Evolutionary conservation across 2,113 vertebrate genomes (phyloP), one percentile per base, ranked within the genome.

Genomic region (Bostrychus sinensis): DNA sequence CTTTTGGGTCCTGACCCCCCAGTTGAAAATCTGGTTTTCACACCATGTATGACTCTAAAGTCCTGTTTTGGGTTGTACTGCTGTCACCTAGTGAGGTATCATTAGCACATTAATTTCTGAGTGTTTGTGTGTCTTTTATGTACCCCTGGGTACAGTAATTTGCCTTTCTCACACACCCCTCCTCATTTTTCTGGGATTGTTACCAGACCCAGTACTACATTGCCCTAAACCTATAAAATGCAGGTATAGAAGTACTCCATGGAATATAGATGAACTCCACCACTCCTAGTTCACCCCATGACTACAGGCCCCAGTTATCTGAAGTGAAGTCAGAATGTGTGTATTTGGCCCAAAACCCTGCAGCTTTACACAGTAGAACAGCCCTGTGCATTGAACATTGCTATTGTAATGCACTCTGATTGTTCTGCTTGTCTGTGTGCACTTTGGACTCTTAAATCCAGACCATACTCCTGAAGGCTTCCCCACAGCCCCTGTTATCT

Each of bases 381-480:
- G 51, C 23, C 37, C 37, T 75, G 57, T 72, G 71, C 23, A 69
- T 51, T 66, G 41, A 46, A 63, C 34, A 66, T 54, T 56, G 60
- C 59, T 74, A 72, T 60, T 63, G 65, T 74, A 78, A 72, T 77
- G 76, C 60, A 74, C 62, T 46, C 37, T 58, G 30, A 75, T 73
- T 48, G 41, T 80, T 73, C 46, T 45, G 19, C 60, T 41, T 11
- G 20, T 73, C 65, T 45, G 12, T 50, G 67, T 43, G 56, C 9
- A 12, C 70, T 77, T 74, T 56, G 38, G 55, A 75, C 63, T 66
- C 30, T 36, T 32, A 53, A 51, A 42, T 62, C 71, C 30, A 26
- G 36, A 54, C 58, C 25, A 56, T 50, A 14, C 69, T 73, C 62
- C 23, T 70, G 20, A 43, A 74, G 63, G 51, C 55, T 72, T 63